Evolutionary conservation across 1,140 invertebrate species (phyloP).

Genomic region (Homarus americanus): DNA sequence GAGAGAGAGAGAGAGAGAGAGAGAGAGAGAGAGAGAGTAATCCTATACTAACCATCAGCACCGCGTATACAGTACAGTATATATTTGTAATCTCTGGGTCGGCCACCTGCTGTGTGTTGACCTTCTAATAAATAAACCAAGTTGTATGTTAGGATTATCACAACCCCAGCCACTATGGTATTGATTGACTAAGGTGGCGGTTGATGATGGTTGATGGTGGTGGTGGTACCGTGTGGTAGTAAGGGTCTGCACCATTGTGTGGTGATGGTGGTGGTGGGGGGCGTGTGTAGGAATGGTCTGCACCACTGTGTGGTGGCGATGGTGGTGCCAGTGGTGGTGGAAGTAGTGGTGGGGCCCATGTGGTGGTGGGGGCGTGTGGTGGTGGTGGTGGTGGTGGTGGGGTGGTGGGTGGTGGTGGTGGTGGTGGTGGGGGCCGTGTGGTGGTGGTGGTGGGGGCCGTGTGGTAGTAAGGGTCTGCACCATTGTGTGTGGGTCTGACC

Average conservation of each 20-base stretch:
- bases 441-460: neutral
- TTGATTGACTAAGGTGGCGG: too few species aligned
- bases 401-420: neutral
- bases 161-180: too few species aligned
- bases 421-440: neutral
- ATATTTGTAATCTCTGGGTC: too few species aligned
- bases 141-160: too few species aligned
- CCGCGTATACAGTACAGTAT: too few species aligned
- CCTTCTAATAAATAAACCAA: too few species aligned
- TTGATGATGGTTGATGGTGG: neutral
- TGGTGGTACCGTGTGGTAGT: neutral
- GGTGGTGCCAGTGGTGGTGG: too few species aligned
- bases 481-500: conserved; percentile 29
- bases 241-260: neutral
- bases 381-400: conserved; percentile 5
- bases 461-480: conserved; percentile 1
- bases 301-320: neutral
- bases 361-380: neutral
- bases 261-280: neutral
- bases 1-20: too few species aligned
- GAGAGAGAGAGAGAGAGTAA: too few species aligned
- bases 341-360: too few species aligned
- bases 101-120: too few species aligned
- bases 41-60: too few species aligned
- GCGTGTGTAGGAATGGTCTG: neutral